These are phyloP conservation scores for Dorcus hopei DNA, from an alignment of 2,888 invertebrate genomes.

Conservation along the genomic window DNA sequence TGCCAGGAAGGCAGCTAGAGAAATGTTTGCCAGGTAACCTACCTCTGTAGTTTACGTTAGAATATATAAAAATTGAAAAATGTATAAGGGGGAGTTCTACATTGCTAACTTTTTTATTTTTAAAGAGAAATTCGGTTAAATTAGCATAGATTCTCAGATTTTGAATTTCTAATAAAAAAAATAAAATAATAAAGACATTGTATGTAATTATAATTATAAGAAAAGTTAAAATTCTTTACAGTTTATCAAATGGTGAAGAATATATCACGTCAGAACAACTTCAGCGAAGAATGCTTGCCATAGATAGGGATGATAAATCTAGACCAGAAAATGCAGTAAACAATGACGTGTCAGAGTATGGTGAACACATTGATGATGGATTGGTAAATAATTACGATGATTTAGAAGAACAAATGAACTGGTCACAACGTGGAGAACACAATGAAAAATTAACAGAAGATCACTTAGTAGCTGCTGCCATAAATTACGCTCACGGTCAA, in stretches of 20 bases:
- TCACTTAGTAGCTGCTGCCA: slow-evolving; percentile 74
- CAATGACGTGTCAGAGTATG: slow-evolving; percentile 10
- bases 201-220: background rate
- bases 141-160: too few relatives aligned
- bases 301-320: slow-evolving; percentile 49
- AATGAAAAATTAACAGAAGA: slow-evolving; percentile 78
- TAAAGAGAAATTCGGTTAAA: too few relatives aligned
- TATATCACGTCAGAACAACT: slow-evolving; percentile 83
- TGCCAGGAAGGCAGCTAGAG: slow-evolving; percentile 81
- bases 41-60: background rate
- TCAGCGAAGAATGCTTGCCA: slow-evolving; percentile 69
- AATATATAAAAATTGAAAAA: too few relatives aligned
- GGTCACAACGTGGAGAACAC: slow-evolving; percentile 45
- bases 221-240: slow-evolving; percentile 36
- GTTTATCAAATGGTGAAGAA: slow-evolving; percentile 81
- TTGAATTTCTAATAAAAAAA: too few relatives aligned
- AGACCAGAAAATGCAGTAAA: slow-evolving; percentile 20
- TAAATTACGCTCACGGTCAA: slow-evolving; percentile 76
- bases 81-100: too few relatives aligned
- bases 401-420: slow-evolving; percentile 46
- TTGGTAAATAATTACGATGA: slow-evolving; percentile 39
- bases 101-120: too few relatives aligned
- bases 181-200: too few relatives aligned
- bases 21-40: slow-evolving; percentile 76
- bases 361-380: slow-evolving; percentile 35